A percentile compares a stretch with the other conserved stretches of the same genome.
Conservation (phyloP, 1,140 invertebrate species). For the Diplogasteroides magnus region DNA sequence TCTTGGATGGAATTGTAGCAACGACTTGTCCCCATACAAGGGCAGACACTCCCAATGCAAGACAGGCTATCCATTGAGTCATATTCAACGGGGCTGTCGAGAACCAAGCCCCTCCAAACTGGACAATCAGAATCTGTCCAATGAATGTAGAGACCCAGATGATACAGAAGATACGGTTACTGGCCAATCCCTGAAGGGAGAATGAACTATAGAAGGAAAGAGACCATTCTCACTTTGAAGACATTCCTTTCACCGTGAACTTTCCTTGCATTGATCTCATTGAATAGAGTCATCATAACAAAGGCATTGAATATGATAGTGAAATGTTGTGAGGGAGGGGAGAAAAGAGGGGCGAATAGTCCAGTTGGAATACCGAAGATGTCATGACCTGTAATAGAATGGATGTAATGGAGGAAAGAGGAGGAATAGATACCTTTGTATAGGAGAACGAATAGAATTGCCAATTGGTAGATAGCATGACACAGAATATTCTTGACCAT, state of each 20-base stretch:
- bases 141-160: constrained; percentile 91
- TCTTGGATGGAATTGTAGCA: constrained; percentile 73
- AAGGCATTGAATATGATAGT: constrained; percentile 99
- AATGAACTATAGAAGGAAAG: background rate
- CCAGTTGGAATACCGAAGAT: constrained; percentile 88
- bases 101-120: constrained; percentile 84
- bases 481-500: constrained; percentile 97
- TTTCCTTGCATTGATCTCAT: constrained; percentile 98
- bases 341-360: constrained; percentile 65
- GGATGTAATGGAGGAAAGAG: background rate
- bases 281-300: constrained; percentile 99
- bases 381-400: constrained; percentile 67
- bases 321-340: constrained; percentile 87
- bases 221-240: constrained; percentile 61
- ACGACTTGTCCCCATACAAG: constrained; percentile 91
- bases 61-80: constrained; percentile 90
- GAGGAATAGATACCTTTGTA: constrained; percentile 78
- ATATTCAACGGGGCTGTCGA: constrained; percentile 78
- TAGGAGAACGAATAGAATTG: constrained; percentile 84
- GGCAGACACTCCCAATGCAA: constrained; percentile 86
- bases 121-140: constrained; percentile 88
- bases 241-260: constrained; percentile 98
- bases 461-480: constrained; percentile 90
- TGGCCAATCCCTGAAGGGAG: constrained; percentile 74
- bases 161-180: constrained; percentile 93